These are phyloP conservation scores for Nothobranchius kuhntae DNA, from an alignment of 2,113 vertebrate genomes.

Conservation along the genomic window DNA sequence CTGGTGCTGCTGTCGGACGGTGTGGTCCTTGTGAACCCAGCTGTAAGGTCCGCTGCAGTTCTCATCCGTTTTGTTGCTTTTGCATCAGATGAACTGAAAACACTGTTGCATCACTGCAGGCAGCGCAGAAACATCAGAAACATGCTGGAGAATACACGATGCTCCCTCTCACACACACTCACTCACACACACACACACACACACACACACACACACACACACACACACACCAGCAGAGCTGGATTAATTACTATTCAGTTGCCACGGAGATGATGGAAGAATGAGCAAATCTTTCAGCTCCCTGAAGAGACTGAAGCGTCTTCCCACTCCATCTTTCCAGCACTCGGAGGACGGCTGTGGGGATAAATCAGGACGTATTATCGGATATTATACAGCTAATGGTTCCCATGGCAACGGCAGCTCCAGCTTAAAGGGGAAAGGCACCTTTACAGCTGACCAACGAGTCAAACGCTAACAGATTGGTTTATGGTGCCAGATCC, in stretches of 20 bases:
- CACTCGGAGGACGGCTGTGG: conserved; percentile 9
- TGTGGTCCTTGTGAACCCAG: no score
- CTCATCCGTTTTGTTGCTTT: no score
- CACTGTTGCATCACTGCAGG: conserved; percentile 57
- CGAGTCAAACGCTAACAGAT: no score
- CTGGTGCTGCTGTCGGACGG: no score
- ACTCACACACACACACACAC: conserved; percentile 28
- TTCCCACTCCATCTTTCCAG: conserved; percentile 37
- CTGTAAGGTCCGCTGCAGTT: no score
- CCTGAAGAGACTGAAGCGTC: conserved; percentile 55
- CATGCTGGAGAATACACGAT: conserved; percentile 14
- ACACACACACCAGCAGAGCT: conserved; percentile 31
- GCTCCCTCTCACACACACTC: conserved; percentile 17
- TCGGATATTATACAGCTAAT: conserved; percentile 18
- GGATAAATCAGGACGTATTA: not conserved
- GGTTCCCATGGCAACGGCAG: conserved; percentile 40
- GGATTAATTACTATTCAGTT: conserved; percentile 70
- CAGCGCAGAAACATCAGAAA: conserved; percentile 34
- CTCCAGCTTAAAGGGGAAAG: no score
- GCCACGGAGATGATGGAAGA: conserved; percentile 66
- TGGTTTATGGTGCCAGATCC: no score
- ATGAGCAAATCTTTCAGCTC: conserved; percentile 60
- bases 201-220: conserved; percentile 23
- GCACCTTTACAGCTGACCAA: not conserved
- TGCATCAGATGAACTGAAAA: not conserved